Evolutionary conservation across 1,140 invertebrate genomes (phyloP).

Genomic region (Portunus trituberculatus): DNA sequence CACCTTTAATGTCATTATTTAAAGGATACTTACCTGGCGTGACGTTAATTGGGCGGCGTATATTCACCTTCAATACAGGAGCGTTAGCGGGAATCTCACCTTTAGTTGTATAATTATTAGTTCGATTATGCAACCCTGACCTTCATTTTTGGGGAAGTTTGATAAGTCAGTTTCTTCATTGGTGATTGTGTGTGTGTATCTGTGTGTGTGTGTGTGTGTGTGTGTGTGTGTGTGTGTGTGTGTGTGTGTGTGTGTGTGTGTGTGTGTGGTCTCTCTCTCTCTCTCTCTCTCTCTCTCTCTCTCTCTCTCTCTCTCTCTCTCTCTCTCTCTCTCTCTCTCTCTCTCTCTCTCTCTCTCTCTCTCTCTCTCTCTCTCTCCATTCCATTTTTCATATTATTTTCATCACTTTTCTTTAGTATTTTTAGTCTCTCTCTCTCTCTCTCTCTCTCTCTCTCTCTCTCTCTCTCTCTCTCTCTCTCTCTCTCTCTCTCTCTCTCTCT

Average conservation of each 20-base stretch:
- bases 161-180: too few relatives aligned
- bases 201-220: too few relatives aligned
- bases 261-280: neutral
- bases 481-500: too few relatives aligned
- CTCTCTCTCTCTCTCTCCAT: neutral
- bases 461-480: too few relatives aligned
- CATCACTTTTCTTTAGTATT: neutral
- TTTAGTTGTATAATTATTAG: neutral
- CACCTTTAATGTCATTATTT: neutral
- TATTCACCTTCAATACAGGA: neutral
- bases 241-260: too few relatives aligned
- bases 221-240: too few relatives aligned
- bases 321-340: slow-evolving; percentile 29
- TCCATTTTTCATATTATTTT: neutral
- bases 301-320: slow-evolving; percentile 33
- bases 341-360: slow-evolving; percentile 10
- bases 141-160: neutral
- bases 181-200: too few relatives aligned
- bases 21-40: slow-evolving; percentile 8
- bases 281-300: slow-evolving; percentile 1
- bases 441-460: neutral
- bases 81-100: neutral
- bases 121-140: neutral
- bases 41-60: neutral
- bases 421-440: neutral